Base-by-base conservation (phyloP, 2,888 invertebrate species). In the Hedychridium roseum region DNA sequence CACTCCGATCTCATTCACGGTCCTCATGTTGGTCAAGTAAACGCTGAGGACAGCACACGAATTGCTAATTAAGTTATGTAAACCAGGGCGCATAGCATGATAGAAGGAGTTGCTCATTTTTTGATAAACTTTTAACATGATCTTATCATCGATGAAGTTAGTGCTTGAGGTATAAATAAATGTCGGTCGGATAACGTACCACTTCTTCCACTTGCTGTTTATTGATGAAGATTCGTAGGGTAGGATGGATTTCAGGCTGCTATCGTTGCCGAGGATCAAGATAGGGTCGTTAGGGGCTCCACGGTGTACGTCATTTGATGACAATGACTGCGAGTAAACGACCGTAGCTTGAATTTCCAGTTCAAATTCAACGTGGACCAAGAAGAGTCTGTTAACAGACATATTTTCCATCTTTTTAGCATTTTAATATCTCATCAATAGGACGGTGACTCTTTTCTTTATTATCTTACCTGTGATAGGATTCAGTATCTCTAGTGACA, bases 1-100 rank as follows among this genome's bases (percentile, higher is more conserved):
- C 2, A 78, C 47, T 1, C 77, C 76, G 18, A 78, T 72, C 50
- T 78, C 76, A 34, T 74, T 63, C 12, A 74, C 65, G n/a, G 68
- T 70, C 37, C 50, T 70, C 46, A 74, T 36, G 41, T 67, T 64
- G 1, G 73, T 71, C n/a, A 60, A 54, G 43, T 70, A 75, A 12
- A 64, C 50, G 21, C 73, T 76, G 47, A 9, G 51, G 58, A 37
- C 30, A 21, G 20, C 3, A 26, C 9, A 12, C 2, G 12, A 34
- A 20, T 17, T 28, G n/a, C 18, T 11, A 11, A n/a, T n/a, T n/a
- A n/a, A n/a, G n/a, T n/a, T n/a, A n/a, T n/a, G n/a, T n/a, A n/a
- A n/a, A n/a, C n/a, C n/a, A n/a, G n/a, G n/a, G n/a, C n/a, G n/a
- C n/a, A n/a, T n/a, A n/a, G n/a, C n/a, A n/a, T n/a, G n/a, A n/a